Percentiles rank a stretch among this genome's conserved stretches.
These are phyloP conservation scores for Cosmia pyralina DNA, from an alignment of 2,888 invertebrate species.

Conservation along the genomic window DNA sequence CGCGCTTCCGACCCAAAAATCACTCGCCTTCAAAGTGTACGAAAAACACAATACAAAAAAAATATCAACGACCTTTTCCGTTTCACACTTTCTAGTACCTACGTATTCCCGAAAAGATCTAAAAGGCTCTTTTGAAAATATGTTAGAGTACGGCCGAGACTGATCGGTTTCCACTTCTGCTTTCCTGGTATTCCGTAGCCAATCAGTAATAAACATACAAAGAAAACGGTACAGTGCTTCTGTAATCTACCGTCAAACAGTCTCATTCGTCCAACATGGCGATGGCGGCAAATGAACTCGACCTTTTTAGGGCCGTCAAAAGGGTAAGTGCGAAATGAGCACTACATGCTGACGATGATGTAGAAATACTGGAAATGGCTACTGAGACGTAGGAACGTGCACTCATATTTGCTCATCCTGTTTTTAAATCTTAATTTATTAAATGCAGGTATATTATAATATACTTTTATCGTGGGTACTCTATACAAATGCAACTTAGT, in stretches of 20 bases:
- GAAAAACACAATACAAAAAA: constrained; percentile 43
- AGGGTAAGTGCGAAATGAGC: constrained; percentile 83
- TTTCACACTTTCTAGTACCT: constrained; percentile 35
- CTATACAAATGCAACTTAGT: too few species aligned
- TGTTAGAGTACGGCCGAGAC: constrained; percentile 8
- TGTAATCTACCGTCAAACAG: constrained; percentile 71
- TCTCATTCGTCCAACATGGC: constrained; percentile 73
- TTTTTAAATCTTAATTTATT: background rate
- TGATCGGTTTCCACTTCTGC: constrained; percentile 39
- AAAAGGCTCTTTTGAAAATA: constrained; percentile 16
- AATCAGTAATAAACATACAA: constrained; percentile 76
- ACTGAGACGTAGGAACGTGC: background rate
- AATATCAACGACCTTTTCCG: constrained; percentile 37
- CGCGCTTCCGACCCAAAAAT: constrained; percentile 31
- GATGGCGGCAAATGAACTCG: constrained; percentile 79
- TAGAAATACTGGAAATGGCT: constrained; percentile 59
- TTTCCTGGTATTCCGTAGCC: constrained; percentile 38
- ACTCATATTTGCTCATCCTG: background rate
- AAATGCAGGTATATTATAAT: too few species aligned
- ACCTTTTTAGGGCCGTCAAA: constrained; percentile 82
- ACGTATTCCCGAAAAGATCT: constrained; percentile 19
- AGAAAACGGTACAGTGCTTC: constrained; percentile 67
- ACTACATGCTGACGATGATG: constrained; percentile 70
- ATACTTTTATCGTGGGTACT: too few species aligned
- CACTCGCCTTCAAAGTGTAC: constrained; percentile 34